Base-by-base conservation (phyloP, 1,140 invertebrate genomes). In the Saccostrea echinata region DNA sequence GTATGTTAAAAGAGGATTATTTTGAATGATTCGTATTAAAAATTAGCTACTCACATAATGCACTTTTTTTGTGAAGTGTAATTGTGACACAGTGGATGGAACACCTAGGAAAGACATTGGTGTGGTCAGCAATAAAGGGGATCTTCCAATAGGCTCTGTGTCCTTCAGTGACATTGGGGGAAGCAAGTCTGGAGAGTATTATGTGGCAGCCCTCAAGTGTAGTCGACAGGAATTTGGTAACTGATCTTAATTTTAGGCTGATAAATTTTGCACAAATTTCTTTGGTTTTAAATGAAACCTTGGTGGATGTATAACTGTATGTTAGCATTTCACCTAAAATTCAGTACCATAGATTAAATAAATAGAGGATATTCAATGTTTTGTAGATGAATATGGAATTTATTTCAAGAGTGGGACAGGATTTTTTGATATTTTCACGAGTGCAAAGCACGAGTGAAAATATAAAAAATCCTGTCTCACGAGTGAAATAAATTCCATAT, bases 11-110 rank as follows among this genome's bases (percentile, higher is more conserved):
- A 21, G 43, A 9, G 43, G 43, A 43, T 43, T 43, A 43, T 43
- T 43, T 43, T 43, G 9, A 43, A 43, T 43, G 6, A 43, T 43
- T 8, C 9, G n/a, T 43, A 43, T 3, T 43, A 43, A 43, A 43
- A 43, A 43, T 43, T 43, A 9, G 43, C 43, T 43, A 43, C 9
- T 43, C 43, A 43, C 4, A n/a, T 61, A 21, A n/a, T 61, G 18
- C 21, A 3, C 55, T 61, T 61, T 18, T 21, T 6, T 61, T 18
- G 16, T 76, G 24, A 12, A 51, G 21, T 90, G 89, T 82, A 90
- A 90, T 27, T 90, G 89, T 85, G 85, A 88, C 35, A 80, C 55
- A 3, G 43, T 68, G n/a, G 89, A 90, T n/a, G 89, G 89, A 12
- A 52, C 30, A 9, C 33, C 13, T 12, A 85, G 89, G 71, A 86